phyloP scores from a whole-genome alignment of 2,797 vertebrate genomes.

The Galagoides demidoff region DNA sequence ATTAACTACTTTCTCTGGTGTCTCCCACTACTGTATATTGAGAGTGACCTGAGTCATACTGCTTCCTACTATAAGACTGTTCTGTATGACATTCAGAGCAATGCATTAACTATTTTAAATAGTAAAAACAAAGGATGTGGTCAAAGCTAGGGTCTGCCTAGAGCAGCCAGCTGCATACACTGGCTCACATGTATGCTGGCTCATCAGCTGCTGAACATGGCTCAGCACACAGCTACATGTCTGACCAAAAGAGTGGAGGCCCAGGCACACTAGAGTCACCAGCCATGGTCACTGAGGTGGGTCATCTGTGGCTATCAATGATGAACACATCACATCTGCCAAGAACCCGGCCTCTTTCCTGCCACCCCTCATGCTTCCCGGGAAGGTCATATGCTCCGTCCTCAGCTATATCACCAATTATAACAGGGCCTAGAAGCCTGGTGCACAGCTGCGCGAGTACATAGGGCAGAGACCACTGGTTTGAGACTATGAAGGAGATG shows the following conservation, averaged over 20 bases:
- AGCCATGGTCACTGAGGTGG: not conserved
- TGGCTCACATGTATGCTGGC: no score
- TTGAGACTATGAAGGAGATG: not conserved
- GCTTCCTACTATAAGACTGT: not conserved
- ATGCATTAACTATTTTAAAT: not conserved
- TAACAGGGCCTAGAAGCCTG: not conserved
- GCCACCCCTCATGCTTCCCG: not conserved
- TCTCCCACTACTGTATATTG: not conserved
- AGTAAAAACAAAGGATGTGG: not conserved
- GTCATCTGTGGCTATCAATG: not conserved
- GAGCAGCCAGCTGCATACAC: not conserved
- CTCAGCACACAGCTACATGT: not conserved
- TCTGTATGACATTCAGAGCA: not conserved
- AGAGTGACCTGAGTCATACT: not conserved
- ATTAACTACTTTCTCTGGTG: conserved; percentile 9
- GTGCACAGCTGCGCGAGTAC: not conserved
- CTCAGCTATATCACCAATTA: not conserved
- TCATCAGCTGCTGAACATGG: no score
- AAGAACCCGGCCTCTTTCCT: not conserved
- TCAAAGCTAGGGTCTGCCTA: not conserved
- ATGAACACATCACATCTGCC: not conserved
- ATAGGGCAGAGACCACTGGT: not conserved
- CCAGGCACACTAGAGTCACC: not conserved
- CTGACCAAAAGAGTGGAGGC: not conserved
- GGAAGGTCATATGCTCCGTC: not conserved